A percentile compares a stretch with the other conserved stretches of the same genome.
Conservation (phyloP, 2,797 vertebrate species). For the Coregonus suidteri region DNA sequence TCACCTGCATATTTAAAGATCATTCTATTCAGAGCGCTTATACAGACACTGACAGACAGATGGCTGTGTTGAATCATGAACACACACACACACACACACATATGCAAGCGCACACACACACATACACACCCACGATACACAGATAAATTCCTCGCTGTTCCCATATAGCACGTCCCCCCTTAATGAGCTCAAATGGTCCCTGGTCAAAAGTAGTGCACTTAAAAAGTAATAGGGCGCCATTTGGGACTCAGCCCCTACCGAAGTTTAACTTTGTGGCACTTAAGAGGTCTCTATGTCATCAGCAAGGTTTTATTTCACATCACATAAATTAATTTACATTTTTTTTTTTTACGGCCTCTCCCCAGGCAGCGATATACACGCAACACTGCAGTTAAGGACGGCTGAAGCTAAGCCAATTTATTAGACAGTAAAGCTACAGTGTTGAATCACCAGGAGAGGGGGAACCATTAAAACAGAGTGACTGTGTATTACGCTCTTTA, state of each 20-base stretch:
- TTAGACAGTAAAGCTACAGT: neutral
- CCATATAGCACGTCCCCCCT: neutral
- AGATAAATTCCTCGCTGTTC: neutral
- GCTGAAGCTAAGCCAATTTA: neutral
- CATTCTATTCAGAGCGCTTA: neutral
- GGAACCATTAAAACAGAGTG: neutral
- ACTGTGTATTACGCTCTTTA: neutral
- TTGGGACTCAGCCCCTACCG: no score
- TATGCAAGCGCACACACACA: neutral
- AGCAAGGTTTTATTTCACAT: neutral
- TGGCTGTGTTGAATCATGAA: neutral
- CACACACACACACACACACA: neutral
- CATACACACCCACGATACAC: neutral
- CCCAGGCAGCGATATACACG: neutral
- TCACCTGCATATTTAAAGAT: neutral
- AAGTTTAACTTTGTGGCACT: no score
- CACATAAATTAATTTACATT: neutral
- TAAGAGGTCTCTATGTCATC: neutral
- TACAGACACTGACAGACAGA: neutral
- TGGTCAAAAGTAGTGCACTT: neutral
- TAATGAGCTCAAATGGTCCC: neutral
- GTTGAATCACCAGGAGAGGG: neutral
- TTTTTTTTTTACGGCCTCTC: neutral
- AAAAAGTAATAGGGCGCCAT: neutral
- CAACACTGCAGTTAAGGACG: neutral